phyloP scores from a whole-genome alignment of 2,797 vertebrate species.

The Anniella stebbinsi region DNA sequence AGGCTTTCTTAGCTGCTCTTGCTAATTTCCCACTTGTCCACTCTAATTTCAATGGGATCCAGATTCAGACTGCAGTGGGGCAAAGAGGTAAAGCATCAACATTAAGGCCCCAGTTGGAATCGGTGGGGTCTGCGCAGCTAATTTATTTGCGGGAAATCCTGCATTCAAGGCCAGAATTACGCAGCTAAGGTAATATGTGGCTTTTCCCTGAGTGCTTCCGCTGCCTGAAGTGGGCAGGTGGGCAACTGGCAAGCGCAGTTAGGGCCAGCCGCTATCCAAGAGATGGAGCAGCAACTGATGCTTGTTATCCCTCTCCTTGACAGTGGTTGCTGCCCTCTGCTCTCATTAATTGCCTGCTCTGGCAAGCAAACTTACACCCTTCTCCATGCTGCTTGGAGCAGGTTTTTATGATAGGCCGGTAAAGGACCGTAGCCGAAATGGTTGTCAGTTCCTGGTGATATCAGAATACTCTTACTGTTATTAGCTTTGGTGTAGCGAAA shows the following conservation, averaged over 20 bases:
- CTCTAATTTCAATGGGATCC: not conserved
- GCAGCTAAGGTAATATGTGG: not conserved
- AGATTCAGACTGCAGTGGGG: not conserved
- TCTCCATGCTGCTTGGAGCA: not conserved
- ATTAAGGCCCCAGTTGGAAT: not conserved
- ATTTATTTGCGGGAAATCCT: not conserved
- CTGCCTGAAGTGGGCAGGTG: not conserved
- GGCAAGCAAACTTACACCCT: not conserved
- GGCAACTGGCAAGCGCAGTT: not conserved
- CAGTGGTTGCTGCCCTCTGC: not conserved
- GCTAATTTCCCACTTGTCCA: not conserved
- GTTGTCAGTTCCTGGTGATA: not conserved
- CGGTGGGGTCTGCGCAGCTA: too few species aligned
- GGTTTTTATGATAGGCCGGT: not conserved
- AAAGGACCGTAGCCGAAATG: not conserved
- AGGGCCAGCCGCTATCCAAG: not conserved
- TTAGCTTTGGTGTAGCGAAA: too few species aligned
- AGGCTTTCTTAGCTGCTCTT: not conserved
- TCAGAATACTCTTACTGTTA: not conserved
- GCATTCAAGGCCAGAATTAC: too few species aligned
- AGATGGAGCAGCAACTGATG: not conserved
- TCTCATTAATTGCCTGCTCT: not conserved
- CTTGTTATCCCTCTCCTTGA: not conserved
- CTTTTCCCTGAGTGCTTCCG: not conserved
- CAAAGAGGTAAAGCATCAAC: not conserved